Conservation (phyloP, 2,113 vertebrate species). For the Cygnus atratus region DNA sequence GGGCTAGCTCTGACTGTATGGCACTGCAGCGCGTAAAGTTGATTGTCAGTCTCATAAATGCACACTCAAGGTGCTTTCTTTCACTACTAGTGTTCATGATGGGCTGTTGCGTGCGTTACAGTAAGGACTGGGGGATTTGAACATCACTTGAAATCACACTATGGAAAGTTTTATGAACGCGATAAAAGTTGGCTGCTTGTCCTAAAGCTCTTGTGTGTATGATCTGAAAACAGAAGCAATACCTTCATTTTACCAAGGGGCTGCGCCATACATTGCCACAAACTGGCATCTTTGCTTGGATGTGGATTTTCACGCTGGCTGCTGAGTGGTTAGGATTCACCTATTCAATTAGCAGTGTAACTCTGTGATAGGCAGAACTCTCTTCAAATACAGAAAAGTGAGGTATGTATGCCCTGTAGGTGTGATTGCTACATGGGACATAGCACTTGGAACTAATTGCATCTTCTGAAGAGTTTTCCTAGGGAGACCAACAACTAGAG, state of each 20-base stretch:
- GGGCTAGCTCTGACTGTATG: not conserved
- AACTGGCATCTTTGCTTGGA: not conserved
- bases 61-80: not conserved
- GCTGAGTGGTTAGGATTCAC: not conserved
- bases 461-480: not conserved
- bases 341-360: not conserved
- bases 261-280: not conserved
- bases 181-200: not conserved
- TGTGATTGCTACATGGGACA: not conserved
- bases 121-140: not conserved
- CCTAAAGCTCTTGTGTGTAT: not conserved
- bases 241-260: not conserved
- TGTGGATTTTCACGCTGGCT: not conserved
- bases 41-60: not conserved
- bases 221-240: not conserved
- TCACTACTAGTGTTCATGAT: not conserved
- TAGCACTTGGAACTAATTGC: not conserved
- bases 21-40: not conserved
- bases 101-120: not conserved
- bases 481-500: not conserved
- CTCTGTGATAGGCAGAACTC: not conserved
- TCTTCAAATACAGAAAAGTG: not conserved
- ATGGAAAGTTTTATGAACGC: not conserved
- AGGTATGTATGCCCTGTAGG: not conserved
- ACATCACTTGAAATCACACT: not conserved